Evolutionary conservation across 2,888 invertebrate species (phyloP), one percentile per base, ranked within the genome.

Genomic region (Resseliella maxima): DNA sequence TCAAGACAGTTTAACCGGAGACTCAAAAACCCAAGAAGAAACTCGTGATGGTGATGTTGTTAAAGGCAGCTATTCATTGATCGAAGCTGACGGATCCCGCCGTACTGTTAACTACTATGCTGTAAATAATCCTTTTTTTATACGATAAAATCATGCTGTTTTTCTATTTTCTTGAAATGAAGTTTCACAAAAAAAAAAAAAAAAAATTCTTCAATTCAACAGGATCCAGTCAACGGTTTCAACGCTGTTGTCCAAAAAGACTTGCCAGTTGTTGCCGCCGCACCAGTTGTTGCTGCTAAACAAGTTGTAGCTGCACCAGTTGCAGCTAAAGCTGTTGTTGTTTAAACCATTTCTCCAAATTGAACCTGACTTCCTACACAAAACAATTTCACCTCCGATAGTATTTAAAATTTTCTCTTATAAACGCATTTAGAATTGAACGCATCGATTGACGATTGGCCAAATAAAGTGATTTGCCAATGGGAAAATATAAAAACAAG

Each of bases 91-190:
- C 88, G 92, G 92, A 88, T 91, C 91, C 87, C 90, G 90, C 87
- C 90, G 92, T 87, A 91, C 89, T 86, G 92, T 92, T 86, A 92
- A 91, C 88, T 92, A 92, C 89, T 91, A 91, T 86, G 92, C 92
- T n/a, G n/a, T n/a, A n/a, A n/a, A n/a, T n/a, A 86, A 92, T 92
- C 88, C 89, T 91, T 54, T 88, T 92, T n/a, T n/a, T n/a, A n/a
- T n/a, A n/a, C n/a, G n/a, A n/a, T n/a, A n/a, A n/a, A n/a, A n/a
- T n/a, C n/a, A n/a, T n/a, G n/a, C n/a, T n/a, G n/a, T n/a, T n/a
- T n/a, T n/a, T n/a, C n/a, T 12, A 10, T 5, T 45, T 45, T 45
- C 12, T 45, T 12, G 8, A 45, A 45, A 10, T 45, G 5, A 45
- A n/a, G n/a, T n/a, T n/a, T n/a, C n/a, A n/a, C n/a, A n/a, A n/a